Percentiles rank a stretch among this genome's conserved stretches.
phyloP scores from a whole-genome alignment of 2,888 invertebrate species.

The Stegophylla sp. region DNA sequence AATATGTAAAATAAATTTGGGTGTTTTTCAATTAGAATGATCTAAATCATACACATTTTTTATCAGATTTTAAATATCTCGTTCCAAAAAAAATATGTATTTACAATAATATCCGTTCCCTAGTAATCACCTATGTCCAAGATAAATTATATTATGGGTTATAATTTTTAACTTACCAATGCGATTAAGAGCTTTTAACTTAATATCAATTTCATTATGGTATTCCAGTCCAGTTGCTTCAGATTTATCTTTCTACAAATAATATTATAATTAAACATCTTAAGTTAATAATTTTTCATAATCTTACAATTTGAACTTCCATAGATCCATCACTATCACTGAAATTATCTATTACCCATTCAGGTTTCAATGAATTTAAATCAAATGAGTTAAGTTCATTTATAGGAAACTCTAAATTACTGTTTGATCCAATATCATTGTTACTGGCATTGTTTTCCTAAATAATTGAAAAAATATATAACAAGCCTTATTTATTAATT shows the following conservation, averaged over 20 bases:
- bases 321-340: slow-evolving; percentile 3
- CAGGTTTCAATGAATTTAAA: slow-evolving; percentile 37
- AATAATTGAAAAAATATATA: neutral
- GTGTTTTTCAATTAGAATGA: no score
- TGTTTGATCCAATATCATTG: neutral
- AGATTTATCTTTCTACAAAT: neutral
- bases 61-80: no score
- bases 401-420: neutral
- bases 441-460: slow-evolving; percentile 4
- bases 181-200: slow-evolving; percentile 1
- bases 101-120: no score
- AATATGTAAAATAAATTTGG: no score
- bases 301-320: slow-evolving; percentile 29
- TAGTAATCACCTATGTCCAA: no score
- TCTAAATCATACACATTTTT: no score
- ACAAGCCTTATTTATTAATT: neutral
- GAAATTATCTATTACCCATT: slow-evolving; percentile 38
- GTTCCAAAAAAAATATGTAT: no score
- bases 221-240: neutral
- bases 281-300: neutral
- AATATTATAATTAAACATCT: neutral
- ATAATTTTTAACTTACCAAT: no score
- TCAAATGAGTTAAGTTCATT: slow-evolving; percentile 21
- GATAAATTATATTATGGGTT: no score
- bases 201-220: slow-evolving; percentile 7